Evolutionary conservation across 2,113 vertebrate species (phyloP), one percentile per base, ranked within the genome.

Genomic region (Plecotus auritus): DNA sequence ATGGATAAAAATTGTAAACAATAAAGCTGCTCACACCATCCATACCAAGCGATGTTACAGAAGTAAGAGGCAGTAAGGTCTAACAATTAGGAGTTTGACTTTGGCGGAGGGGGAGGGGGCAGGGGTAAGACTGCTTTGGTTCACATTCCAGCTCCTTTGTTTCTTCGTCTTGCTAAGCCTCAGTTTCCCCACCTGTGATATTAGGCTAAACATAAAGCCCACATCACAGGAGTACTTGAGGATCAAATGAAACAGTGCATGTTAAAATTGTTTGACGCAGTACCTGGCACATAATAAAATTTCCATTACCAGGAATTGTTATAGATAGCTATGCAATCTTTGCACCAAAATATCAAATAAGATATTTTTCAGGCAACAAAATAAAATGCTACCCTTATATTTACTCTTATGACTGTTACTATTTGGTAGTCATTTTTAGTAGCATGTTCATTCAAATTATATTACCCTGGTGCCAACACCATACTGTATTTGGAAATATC

Each of bases 321-420:
- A 9, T 86, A 40, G 35, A 45, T 5, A 49, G 30, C 40, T 28
- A 45, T 14, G 59, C 40, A 87, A 20, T 91, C n/a, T 95, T 93
- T 87, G 61, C 91, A 94, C 74, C 67, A 88, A 93, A 95, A 95
- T 91, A 59, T 67, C 81, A 96, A 83, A 45, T 69, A 84, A 77
- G 54, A 32, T 47, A 80, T 87, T 93, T 93, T 92, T 66, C 64
- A 69, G 67, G 66, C 80, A 92, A 88, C 35, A 70, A 35, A 76
- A 88, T 89, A 84, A 84, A 86, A 76, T 77, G n/a, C 3, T 86
- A 77, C 23, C 37, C 49, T 26, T 95, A 37, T 80, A 67, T 86
- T 95, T 93, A 45, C 35, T 86, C 64, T 93, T 95, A 90, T 40
- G 59, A 86, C 72, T 66, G n/a, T 91, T 81, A 37, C 45, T 76